Conservation (phyloP, 2,888 invertebrate genomes). For the Stenurella melanura region DNA sequence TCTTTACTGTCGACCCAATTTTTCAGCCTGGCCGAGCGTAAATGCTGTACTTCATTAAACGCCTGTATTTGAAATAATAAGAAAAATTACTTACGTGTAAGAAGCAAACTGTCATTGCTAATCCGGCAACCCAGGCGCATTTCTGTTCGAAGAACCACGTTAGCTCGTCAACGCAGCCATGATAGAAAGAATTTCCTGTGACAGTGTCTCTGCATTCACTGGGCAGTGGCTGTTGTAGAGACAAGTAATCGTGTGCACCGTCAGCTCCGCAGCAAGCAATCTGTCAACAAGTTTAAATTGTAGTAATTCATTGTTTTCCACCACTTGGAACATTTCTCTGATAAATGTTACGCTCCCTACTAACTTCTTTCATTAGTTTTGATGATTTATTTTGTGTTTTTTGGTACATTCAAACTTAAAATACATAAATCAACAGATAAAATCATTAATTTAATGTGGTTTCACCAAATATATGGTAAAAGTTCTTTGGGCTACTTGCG, state of each 20-base stretch:
- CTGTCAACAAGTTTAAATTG: conserved; percentile 72
- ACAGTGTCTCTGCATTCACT: conserved; percentile 90
- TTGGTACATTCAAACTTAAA: conserved; percentile 33
- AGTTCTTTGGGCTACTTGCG: neutral
- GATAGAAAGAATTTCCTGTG: conserved; percentile 91
- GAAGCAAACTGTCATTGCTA: conserved; percentile 85
- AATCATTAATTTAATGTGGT: conserved; percentile 23
- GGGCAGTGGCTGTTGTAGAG: conserved; percentile 86
- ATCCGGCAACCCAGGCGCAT: conserved; percentile 87
- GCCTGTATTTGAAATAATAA: neutral
- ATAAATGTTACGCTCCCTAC: conserved; percentile 45
- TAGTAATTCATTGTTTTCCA: conserved; percentile 51
- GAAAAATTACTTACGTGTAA: conserved; percentile 80
- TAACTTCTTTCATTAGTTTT: conserved; percentile 49
- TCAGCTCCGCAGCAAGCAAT: conserved; percentile 94
- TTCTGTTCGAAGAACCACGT: conserved; percentile 92
- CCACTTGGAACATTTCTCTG: conserved; percentile 46
- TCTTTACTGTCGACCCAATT: too few relatives aligned
- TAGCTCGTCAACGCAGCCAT: conserved; percentile 91
- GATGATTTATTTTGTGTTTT: conserved; percentile 48
- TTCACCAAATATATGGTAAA: conserved; percentile 13
- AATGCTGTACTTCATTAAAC: conserved; percentile 2
- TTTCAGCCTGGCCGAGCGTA: too few relatives aligned
- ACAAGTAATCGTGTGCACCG: conserved; percentile 88
- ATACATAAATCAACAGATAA: conserved; percentile 30